These are phyloP conservation scores for Brevimyrus niger DNA, from an alignment of 2,113 vertebrate genomes.

Conservation along the genomic window DNA sequence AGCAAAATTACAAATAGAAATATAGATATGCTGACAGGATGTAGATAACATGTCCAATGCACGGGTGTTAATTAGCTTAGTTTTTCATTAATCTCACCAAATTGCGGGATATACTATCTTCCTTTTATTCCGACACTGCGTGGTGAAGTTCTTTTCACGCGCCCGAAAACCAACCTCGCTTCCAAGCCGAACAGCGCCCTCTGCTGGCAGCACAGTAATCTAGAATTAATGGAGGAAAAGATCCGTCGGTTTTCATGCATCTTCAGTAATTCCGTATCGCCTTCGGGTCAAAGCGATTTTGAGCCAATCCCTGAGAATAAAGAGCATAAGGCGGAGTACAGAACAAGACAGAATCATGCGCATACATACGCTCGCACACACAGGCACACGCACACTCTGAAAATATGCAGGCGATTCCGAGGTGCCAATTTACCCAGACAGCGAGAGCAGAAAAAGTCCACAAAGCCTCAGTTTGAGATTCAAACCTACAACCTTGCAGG, in stretches of 20 bases:
- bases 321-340: not conserved
- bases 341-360: not conserved
- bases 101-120: not conserved
- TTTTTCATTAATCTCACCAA: not conserved
- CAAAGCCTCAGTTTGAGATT: not conserved
- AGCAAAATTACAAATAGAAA: not conserved
- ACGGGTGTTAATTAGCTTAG: not conserved
- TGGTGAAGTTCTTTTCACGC: not conserved
- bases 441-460: not conserved
- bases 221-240: not conserved
- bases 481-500: not conserved
- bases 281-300: not conserved
- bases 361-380: not conserved
- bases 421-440: not conserved
- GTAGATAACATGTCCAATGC: slow-evolving; percentile 2
- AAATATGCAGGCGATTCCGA: not conserved
- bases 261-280: not conserved
- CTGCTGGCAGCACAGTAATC: slow-evolving; percentile 44
- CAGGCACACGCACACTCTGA: not conserved
- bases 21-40: not conserved
- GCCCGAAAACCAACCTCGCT: not conserved
- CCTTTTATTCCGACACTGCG: not conserved
- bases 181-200: slow-evolving; percentile 50
- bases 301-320: not conserved
- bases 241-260: not conserved